Percentiles rank a stretch among this genome's conserved stretches.
phyloP scores from a whole-genome alignment of 2,888 invertebrate genomes.

The Drosophila meridionalis region DNA sequence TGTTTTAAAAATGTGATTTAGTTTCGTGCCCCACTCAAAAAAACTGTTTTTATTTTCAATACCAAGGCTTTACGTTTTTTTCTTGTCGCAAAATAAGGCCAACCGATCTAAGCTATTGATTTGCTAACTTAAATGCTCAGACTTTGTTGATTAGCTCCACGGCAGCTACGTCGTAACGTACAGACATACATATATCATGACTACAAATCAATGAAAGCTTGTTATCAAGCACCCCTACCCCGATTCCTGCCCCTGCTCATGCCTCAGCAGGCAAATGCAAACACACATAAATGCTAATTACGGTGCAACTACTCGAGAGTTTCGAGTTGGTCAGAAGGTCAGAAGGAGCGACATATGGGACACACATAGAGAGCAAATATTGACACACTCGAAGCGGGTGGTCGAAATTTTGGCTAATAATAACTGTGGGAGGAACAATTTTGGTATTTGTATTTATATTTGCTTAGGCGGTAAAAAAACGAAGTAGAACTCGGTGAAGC shows the following conservation, averaged over 20 bases:
- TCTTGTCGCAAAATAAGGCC: background rate
- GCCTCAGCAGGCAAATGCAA: constrained; percentile 45
- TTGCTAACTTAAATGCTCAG: constrained; percentile 23
- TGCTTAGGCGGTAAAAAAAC: constrained; percentile 40
- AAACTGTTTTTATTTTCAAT: background rate
- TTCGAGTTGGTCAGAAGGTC: constrained; percentile 38
- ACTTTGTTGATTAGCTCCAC: background rate
- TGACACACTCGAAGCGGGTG: constrained; percentile 54
- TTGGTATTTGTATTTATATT: constrained; percentile 39
- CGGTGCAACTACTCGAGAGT: constrained; percentile 51
- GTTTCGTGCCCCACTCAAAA: background rate
- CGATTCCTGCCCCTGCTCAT: background rate
- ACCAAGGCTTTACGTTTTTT: background rate
- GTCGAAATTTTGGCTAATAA: constrained; percentile 60
- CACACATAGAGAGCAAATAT: constrained; percentile 65
- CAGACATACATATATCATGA: constrained; percentile 1
- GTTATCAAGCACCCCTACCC: constrained; percentile 4
- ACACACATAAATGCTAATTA: constrained; percentile 75
- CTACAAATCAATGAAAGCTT: constrained; percentile 2
- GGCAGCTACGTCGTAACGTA: constrained; percentile 1
- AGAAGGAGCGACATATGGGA: constrained; percentile 64
- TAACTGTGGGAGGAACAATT: constrained; percentile 33
- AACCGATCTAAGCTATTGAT: constrained; percentile 24
- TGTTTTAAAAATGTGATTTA: background rate
- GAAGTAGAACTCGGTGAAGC: constrained; percentile 10